Evolutionary conservation across 2,797 vertebrate species (phyloP), one percentile per base, ranked within the genome.

Genomic region (Notolepis coatsorum): DNA sequence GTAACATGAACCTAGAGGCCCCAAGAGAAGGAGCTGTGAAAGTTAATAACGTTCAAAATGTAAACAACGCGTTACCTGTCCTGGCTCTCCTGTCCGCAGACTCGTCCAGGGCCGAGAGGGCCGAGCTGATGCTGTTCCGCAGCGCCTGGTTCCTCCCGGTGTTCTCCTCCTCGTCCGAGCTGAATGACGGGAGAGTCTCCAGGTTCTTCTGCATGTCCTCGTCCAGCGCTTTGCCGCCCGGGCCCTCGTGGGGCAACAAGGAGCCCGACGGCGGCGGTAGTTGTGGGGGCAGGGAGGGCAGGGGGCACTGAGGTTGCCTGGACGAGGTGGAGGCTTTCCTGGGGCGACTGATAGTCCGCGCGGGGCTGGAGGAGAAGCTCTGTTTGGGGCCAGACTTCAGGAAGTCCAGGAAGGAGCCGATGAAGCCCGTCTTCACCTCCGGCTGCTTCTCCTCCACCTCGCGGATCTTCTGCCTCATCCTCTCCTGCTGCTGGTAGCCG

Each of bases 401-500:
- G 73, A 99, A 99, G 90, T 99, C 98, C 64, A 99, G 93, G 87
- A 99, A 99, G 69, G 98, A 99, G 45, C 95, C 98, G 4, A 99
- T 97, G 80, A 99, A 99, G 61, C 98, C 98, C 20, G 93, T 98
- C 92, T 96, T 99, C 68, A 99, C 96, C 85, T 99, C 98, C 46
- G 98, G 98, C 59, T 99, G 98, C 71, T 98, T 99, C 88, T 99
- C 98, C 75, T 99, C 98, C 23, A 99, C 97, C 85, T 99, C 98
- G 68, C 94, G 95, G 65, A 99, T 98, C 90, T 98, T 99, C 86
- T 98, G 97, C 71, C 96, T 91, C 87, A 99, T 99, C 79, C 95
- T 94, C 86, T 99, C 98, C 81, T 99, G 97, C 86, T 99, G 97
- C 39, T 95, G 95, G 82, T 96, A 97, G 63, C 93, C 88, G 51